These are phyloP conservation scores for Scophthalmus maximus DNA, from an alignment of 2,113 vertebrate species.

Conservation along the genomic window DNA sequence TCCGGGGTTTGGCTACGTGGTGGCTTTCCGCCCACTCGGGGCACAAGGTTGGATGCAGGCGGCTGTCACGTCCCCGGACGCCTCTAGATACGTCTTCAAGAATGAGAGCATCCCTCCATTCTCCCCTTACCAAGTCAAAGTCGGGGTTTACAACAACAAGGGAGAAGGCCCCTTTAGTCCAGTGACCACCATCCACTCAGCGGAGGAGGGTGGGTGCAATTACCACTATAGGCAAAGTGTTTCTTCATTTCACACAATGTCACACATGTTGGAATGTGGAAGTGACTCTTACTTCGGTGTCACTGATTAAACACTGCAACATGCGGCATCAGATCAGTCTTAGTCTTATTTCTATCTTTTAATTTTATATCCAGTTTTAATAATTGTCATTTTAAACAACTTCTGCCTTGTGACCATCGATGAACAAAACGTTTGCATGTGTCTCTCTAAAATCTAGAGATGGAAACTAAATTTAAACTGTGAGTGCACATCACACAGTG, in stretches of 20 bases:
- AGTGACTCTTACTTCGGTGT: neutral
- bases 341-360: neutral
- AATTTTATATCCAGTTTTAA: neutral
- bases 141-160: constrained; percentile 96
- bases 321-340: neutral
- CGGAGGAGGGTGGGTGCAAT: constrained; percentile 90
- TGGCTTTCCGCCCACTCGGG: constrained; percentile 92
- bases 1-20: constrained; percentile 95
- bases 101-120: constrained; percentile 95
- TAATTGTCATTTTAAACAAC: neutral
- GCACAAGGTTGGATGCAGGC: constrained; percentile 95
- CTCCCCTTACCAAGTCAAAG: constrained; percentile 94
- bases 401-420: neutral
- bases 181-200: constrained; percentile 89
- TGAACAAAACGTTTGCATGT: neutral
- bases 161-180: constrained; percentile 93
- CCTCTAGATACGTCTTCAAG: constrained; percentile 93
- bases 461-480: neutral
- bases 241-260: neutral
- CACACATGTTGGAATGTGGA: neutral
- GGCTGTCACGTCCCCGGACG: constrained; percentile 91
- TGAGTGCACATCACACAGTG: neutral
- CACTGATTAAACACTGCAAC: neutral
- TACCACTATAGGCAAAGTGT: neutral
- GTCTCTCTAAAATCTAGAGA: neutral